Evolutionary conservation across 2,797 vertebrate genomes (phyloP).

Genomic region (Silurus lanzhouensis): DNA sequence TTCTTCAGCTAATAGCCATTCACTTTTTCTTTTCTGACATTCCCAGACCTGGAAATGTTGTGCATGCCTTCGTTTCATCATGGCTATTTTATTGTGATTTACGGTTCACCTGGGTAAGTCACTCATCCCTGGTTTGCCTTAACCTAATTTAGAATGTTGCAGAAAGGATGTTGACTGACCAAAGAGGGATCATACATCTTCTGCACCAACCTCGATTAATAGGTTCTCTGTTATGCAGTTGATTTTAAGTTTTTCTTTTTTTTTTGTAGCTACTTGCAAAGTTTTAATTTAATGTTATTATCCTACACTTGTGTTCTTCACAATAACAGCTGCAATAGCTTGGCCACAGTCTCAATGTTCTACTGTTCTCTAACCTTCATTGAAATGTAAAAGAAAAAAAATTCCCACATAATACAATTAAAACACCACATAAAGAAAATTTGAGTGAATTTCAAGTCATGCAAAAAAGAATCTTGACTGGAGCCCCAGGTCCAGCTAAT

Average conservation of each 20-base stretch:
- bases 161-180: neutral
- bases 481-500: too few species aligned
- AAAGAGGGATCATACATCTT: neutral
- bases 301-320: neutral
- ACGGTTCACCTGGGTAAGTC: slow-evolving; percentile 5
- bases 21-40: neutral
- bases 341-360: too few species aligned
- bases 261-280: neutral
- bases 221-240: neutral
- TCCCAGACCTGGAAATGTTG: neutral
- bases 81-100: neutral
- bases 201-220: neutral
- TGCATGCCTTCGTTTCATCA: slow-evolving; percentile 2
- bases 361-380: too few species aligned
- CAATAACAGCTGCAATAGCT: neutral
- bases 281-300: neutral
- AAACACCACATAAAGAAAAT: too few species aligned
- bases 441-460: too few species aligned
- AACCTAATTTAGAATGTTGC: neutral
- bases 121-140: neutral
- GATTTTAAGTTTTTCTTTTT: neutral
- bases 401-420: too few species aligned
- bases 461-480: too few species aligned
- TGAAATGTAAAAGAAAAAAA: too few species aligned
- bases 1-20: neutral